These are phyloP conservation scores for Andrena bicolor DNA, from an alignment of 2,888 invertebrate genomes.

Conservation along the genomic window DNA sequence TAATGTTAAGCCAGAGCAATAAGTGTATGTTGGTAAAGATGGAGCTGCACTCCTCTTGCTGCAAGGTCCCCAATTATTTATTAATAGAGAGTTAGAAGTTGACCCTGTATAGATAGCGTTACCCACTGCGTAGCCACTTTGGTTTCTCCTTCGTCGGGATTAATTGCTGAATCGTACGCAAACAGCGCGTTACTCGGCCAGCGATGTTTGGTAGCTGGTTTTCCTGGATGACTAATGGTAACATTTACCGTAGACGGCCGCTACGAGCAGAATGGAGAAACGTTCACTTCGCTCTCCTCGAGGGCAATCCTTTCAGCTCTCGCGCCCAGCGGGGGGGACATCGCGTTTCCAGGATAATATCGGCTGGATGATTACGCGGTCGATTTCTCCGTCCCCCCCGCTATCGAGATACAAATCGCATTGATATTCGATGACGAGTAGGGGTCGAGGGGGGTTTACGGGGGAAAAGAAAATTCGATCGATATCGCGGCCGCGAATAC, in stretches of 20 bases:
- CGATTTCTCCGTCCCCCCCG: constrained; percentile 34
- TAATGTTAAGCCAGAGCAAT: too few species aligned
- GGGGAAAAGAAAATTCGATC: constrained; percentile 60
- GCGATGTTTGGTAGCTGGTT: background rate
- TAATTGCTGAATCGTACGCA: background rate
- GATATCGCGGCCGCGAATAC: constrained; percentile 57
- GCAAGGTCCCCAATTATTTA: too few species aligned
- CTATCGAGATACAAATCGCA: constrained; percentile 55
- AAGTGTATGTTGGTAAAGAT: too few species aligned
- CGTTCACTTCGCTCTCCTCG: constrained; percentile 20
- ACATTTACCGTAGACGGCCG: background rate
- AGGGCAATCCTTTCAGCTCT: constrained; percentile 11
- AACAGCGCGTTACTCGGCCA: background rate
- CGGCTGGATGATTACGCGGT: constrained; percentile 37
- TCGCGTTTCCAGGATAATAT: constrained; percentile 29
- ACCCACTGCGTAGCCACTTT: background rate
- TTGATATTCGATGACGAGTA: constrained; percentile 59
- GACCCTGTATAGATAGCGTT: background rate
- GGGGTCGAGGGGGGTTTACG: background rate
- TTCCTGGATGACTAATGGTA: background rate
- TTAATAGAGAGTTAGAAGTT: too few species aligned
- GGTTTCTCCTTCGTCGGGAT: background rate
- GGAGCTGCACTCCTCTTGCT: too few species aligned
- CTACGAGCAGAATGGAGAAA: background rate
- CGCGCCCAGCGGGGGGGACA: background rate